Conservation (phyloP, 2,113 vertebrate genomes). For the Mobula birostris region DNA sequence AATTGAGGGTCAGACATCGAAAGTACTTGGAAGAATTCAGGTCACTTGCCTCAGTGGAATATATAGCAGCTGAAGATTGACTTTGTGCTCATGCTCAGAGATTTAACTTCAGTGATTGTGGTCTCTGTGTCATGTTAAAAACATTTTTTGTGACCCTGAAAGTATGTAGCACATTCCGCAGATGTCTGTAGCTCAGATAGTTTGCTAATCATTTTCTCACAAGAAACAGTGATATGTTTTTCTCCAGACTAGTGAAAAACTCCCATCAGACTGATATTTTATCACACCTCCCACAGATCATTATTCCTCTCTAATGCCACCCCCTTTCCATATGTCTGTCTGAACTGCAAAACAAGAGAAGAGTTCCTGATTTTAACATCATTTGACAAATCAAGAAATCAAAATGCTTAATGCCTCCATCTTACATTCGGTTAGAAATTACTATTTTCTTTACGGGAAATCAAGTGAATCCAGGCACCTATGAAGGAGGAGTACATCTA, state of each 20-base stretch:
- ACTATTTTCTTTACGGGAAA: background rate
- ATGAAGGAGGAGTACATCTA: constrained; percentile 59
- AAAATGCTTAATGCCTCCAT: background rate
- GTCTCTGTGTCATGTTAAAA: constrained; percentile 27
- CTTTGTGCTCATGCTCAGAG: background rate
- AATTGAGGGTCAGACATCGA: background rate
- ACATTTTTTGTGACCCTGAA: constrained; percentile 18
- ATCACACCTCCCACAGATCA: constrained; percentile 7
- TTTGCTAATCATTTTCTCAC: constrained; percentile 15
- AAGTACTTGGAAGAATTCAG: constrained; percentile 4
- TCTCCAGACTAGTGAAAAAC: constrained; percentile 44
- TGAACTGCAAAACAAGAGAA: background rate
- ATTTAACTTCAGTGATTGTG: constrained; percentile 26
- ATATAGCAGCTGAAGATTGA: background rate
- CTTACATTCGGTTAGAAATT: background rate
- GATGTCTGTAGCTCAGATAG: constrained; percentile 11
- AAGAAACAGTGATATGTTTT: constrained; percentile 40
- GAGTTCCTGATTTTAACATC: background rate
- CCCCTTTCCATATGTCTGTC: background rate
- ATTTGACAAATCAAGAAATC: background rate
- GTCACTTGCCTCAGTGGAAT: background rate
- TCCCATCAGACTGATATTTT: constrained; percentile 44
- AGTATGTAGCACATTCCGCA: constrained; percentile 35
- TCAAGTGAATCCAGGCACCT: background rate
- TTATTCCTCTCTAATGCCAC: background rate